phyloP scores from a whole-genome alignment of 2,888 invertebrate genomes.

The Ochropleura leucogaster region DNA sequence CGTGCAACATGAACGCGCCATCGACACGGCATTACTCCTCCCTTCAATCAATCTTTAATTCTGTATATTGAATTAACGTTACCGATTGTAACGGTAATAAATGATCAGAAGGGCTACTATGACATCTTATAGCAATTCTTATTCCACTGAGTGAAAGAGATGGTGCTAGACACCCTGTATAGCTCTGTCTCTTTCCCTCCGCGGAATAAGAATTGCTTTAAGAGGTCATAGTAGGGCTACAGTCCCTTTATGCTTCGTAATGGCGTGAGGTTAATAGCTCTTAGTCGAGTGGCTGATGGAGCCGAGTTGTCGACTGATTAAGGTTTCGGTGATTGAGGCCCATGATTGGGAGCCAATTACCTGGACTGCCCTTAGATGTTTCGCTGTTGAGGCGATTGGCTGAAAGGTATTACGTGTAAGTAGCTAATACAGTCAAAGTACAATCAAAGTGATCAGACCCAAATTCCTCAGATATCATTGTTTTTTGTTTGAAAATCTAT shows the following conservation, averaged over 20 bases:
- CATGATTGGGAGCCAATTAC: slow-evolving; percentile 50
- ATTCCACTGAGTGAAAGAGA: too few species aligned
- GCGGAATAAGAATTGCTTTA: too few species aligned
- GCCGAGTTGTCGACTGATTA: slow-evolving; percentile 54
- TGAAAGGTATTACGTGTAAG: slow-evolving; percentile 1
- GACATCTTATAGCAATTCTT: too few species aligned
- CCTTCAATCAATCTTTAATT: slow-evolving; percentile 34
- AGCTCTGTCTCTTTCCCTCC: too few species aligned
- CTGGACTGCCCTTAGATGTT: slow-evolving; percentile 35
- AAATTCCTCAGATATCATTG: too few species aligned
- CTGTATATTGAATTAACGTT: slow-evolving; percentile 55
- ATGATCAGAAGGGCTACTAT: too few species aligned
- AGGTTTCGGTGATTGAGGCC: slow-evolving; percentile 33
- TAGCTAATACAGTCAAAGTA: not conserved
- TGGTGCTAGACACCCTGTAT: too few species aligned
- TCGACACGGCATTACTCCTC: not conserved
- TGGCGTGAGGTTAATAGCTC: slow-evolving; percentile 52
- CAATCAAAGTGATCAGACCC: too few species aligned
- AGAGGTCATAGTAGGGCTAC: too few species aligned
- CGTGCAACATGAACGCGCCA: too few species aligned
- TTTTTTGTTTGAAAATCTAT: too few species aligned
- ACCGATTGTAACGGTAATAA: slow-evolving; percentile 63
- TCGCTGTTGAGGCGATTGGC: slow-evolving; percentile 18
- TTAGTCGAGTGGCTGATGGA: slow-evolving; percentile 50
- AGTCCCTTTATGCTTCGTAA: slow-evolving; percentile 63